Conservation (phyloP, 2,888 invertebrate species). For the Atethmia centrago region DNA sequence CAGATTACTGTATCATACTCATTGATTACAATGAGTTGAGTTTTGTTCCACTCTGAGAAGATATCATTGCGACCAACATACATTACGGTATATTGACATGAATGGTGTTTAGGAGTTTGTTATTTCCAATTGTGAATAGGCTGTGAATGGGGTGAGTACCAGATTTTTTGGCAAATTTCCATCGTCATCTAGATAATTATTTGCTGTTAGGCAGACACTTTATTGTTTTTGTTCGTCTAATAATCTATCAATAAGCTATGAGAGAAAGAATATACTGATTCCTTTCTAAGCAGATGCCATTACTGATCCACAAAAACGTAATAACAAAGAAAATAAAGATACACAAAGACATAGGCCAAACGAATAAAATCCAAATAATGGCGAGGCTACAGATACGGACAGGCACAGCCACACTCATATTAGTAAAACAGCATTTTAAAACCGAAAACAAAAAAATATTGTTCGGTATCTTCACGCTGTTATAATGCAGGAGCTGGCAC, state of each 20-base stretch:
- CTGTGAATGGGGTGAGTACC: neutral
- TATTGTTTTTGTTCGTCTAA: neutral
- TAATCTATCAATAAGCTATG: neutral
- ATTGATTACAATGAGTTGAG: constrained; percentile 30
- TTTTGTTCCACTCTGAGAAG: constrained; percentile 9
- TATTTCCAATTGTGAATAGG: constrained; percentile 5
- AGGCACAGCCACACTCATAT: constrained; percentile 14
- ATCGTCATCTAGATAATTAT: neutral
- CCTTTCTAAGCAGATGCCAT: neutral
- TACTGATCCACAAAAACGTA: neutral
- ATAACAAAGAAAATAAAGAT: neutral
- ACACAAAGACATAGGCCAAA: neutral
- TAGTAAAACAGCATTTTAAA: constrained; percentile 25
- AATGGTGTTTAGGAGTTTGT: constrained; percentile 17
- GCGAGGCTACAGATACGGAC: neutral
- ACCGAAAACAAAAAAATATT: constrained; percentile 38
- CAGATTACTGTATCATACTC: too few relatives aligned
- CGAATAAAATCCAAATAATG: neutral
- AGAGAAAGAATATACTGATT: neutral
- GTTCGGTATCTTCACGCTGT: constrained; percentile 37
- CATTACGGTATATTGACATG: constrained; percentile 35
- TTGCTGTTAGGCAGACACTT: neutral
- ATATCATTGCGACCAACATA: constrained; percentile 26
- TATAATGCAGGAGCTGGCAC: constrained; percentile 50
- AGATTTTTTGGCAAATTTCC: neutral